Conservation (phyloP, 2,113 vertebrate species). For the Antennarius striatus region DNA sequence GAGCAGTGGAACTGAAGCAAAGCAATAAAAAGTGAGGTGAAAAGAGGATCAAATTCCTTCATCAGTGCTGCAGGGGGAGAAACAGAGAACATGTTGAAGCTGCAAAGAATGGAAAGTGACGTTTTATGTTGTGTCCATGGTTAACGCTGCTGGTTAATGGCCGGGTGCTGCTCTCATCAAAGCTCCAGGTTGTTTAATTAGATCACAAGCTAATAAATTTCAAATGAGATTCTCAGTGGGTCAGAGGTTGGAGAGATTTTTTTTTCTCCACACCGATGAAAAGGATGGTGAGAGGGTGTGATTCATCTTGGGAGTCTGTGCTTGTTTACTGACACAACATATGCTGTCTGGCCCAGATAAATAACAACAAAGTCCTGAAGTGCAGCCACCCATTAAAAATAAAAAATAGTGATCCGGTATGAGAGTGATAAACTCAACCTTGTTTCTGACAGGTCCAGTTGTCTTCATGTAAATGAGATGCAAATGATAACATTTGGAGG, state of each 20-base stretch:
- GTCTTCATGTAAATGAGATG: too few relatives aligned
- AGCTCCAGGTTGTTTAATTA: conserved; percentile 67
- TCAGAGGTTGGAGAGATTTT: conserved; percentile 52
- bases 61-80: conserved; percentile 22
- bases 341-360: background rate
- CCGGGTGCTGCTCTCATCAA: conserved; percentile 50
- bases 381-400: too few relatives aligned
- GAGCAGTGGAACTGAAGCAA: background rate
- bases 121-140: conserved; percentile 18
- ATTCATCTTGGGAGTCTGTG: conserved; percentile 29
- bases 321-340: conserved; percentile 20
- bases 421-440: too few relatives aligned
- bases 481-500: too few relatives aligned
- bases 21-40: conserved; percentile 21
- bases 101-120: conserved; percentile 37
- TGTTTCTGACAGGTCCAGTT: too few relatives aligned
- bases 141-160: conserved; percentile 54
- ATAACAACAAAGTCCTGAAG: too few relatives aligned
- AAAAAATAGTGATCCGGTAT: too few relatives aligned
- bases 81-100: conserved; percentile 30
- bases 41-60: conserved; percentile 29
- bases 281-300: conserved; percentile 7
- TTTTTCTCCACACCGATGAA: conserved; percentile 36
- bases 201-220: conserved; percentile 69
- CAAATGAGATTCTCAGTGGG: conserved; percentile 58